Base-by-base conservation (phyloP, 2,888 invertebrate genomes). In the Pyrrhosoma nymphula region DNA sequence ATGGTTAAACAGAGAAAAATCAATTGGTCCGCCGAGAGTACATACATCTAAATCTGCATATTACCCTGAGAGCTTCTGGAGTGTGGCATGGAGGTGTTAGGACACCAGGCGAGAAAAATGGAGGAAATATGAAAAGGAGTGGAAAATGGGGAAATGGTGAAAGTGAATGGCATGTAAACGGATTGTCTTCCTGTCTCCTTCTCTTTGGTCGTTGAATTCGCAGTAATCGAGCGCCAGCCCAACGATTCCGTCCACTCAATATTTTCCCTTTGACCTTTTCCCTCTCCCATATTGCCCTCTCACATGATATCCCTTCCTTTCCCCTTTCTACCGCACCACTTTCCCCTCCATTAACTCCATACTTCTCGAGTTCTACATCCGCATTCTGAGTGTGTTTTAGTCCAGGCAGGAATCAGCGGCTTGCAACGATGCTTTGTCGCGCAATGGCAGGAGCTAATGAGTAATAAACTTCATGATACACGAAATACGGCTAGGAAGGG, bases 211-310 rank as follows among this genome's bases (percentile, higher is more conserved):
- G 47, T 47, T 47, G 47, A 4, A 47, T 47, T 35, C 1, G 35
- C 0, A 82, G 14, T 82, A 18, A 82, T 35, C 12, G 75, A 14
- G 30, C 30, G 16, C 30, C 30, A 35, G 82, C 3, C 82, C 30
- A 35, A 30, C 12, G 14, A 35, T 35, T 82, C 18, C n/a, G 82
- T 82, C 14, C 35, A 82, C 16, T 35, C 82, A 0, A 35, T 82
- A 35, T 82, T 82, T 82, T 82, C 82, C 47, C 35, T 16, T 35
- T 82, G 82, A 82, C 82, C 82, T 82, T 82, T 82, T 35, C 82
- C 4, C 35, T 82, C 82, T 47, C 47, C 8, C 47, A 47, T 47
- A 47, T 47, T 3, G 30, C 26, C 35, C 30, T 82, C 35, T 82
- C 82, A 82, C 30, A 14, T 82, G 35, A 82, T 82, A 35, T 82